These are phyloP conservation scores for Pollenia griseotomentosa DNA, from an alignment of 2,888 invertebrate species.

Conservation along the genomic window DNA sequence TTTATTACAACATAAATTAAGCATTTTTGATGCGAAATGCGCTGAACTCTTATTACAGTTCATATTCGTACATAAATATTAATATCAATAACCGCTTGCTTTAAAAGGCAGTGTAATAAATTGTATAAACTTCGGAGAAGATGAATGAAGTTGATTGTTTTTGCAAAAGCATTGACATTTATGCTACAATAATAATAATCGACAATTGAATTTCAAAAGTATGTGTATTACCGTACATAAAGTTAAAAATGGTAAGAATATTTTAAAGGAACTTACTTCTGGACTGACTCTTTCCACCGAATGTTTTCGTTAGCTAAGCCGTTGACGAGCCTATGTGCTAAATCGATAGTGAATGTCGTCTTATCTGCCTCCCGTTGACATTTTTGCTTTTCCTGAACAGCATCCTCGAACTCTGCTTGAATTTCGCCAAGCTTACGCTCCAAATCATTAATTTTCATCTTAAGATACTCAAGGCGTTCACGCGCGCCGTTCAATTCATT, in stretches of 20 bases:
- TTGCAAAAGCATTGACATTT: background rate
- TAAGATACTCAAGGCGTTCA: constrained; percentile 91
- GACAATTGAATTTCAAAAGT: background rate
- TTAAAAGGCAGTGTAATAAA: constrained; percentile 14
- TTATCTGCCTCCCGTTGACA: constrained; percentile 97
- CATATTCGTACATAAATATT: constrained; percentile 6
- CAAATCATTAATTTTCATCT: constrained; percentile 87
- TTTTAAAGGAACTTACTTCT: constrained; percentile 77
- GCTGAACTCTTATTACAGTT: constrained; percentile 2
- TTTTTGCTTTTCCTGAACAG: constrained; percentile 93
- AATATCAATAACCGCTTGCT: constrained; percentile 14
- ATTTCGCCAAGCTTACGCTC: constrained; percentile 91
- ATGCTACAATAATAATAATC: background rate
- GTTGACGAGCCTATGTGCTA: constrained; percentile 96
- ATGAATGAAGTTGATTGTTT: background rate
- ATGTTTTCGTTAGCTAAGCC: constrained; percentile 96
- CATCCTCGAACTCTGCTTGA: constrained; percentile 93
- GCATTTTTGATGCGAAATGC: constrained; percentile 15
- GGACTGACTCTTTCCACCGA: constrained; percentile 83
- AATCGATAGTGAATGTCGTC: constrained; percentile 93
- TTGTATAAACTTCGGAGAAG: background rate
- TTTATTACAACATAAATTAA: constrained; percentile 53
- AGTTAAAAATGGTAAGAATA: background rate
- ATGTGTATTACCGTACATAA: too few relatives aligned
- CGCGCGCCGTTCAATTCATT: constrained; percentile 92